Evolutionary conservation across 2,797 vertebrate genomes (phyloP).

Genomic region (Phataginus tricuspis): DNA sequence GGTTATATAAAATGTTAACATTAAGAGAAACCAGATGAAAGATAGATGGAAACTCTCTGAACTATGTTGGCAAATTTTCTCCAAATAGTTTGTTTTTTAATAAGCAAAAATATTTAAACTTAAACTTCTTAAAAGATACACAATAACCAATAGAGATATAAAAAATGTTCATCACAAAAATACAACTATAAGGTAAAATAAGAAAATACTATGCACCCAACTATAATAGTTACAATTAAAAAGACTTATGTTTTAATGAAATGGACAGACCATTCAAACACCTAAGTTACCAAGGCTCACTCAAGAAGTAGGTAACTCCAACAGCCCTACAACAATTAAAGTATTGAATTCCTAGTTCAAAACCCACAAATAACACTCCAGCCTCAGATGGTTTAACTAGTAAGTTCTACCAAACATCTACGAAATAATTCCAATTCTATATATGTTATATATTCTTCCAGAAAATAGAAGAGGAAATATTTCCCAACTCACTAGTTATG

Average conservation of each 20-base stretch:
- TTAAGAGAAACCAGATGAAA: background rate
- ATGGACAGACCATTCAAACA: background rate
- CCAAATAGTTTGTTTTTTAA: background rate
- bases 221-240: background rate
- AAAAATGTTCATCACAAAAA: conserved; percentile 15
- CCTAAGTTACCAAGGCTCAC: background rate
- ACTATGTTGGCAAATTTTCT: conserved; percentile 26
- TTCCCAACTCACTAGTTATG: background rate
- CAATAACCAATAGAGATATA: background rate
- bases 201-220: background rate
- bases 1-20: background rate
- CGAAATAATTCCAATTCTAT: background rate
- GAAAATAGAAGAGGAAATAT: background rate
- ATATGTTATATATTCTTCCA: background rate
- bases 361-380: conserved; percentile 9
- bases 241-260: background rate
- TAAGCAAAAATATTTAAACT: background rate
- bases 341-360: background rate
- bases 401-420: conserved; percentile 21
- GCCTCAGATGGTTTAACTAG: background rate
- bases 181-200: background rate
- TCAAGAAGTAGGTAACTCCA: background rate
- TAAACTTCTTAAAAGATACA: background rate
- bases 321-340: background rate
- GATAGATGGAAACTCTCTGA: background rate